Evolutionary conservation across 2,797 vertebrate species (phyloP).

Genomic region (Melanotaenia maccullochi): DNA sequence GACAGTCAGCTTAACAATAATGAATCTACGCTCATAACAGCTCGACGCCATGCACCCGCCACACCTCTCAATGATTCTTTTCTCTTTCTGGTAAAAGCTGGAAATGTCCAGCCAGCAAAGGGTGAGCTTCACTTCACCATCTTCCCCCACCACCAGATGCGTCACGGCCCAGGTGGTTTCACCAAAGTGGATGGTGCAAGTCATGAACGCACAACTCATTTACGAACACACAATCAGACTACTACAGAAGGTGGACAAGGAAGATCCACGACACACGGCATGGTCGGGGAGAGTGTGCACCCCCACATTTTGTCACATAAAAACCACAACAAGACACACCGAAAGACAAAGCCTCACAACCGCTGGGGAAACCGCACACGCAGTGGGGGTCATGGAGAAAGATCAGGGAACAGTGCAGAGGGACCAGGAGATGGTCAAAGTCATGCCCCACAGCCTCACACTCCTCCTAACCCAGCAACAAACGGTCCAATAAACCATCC

Average conservation of each 20-base stretch:
- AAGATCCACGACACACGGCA: conserved; percentile 14
- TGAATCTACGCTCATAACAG: conserved; percentile 41
- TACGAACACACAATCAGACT: conserved; percentile 55
- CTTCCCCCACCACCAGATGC: conserved; percentile 80
- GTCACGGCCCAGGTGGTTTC: conserved; percentile 49
- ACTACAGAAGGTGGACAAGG: conserved; percentile 38
- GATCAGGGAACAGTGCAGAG: conserved; percentile 22
- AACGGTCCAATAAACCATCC: conserved; percentile 37
- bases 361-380: conserved; percentile 76
- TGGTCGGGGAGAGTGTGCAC: conserved; percentile 12
- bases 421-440: conserved; percentile 32
- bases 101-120: conserved; percentile 86
- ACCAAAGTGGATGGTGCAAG: conserved; percentile 51
- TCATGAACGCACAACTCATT: conserved; percentile 39
- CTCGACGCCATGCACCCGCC: conserved; percentile 64
- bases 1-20: conserved; percentile 58
- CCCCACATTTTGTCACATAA: conserved; percentile 67
- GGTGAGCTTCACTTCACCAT: conserved; percentile 87
- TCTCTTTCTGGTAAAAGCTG: conserved; percentile 87
- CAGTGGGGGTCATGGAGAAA: conserved; percentile 46
- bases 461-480: conserved; percentile 52
- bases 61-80: conserved; percentile 88
- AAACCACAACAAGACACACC: conserved; percentile 71
- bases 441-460: conserved; percentile 28
- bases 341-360: conserved; percentile 66